These are phyloP conservation scores for Pseudopipra pipra DNA, from an alignment of 2,113 vertebrate genomes.

Conservation along the genomic window DNA sequence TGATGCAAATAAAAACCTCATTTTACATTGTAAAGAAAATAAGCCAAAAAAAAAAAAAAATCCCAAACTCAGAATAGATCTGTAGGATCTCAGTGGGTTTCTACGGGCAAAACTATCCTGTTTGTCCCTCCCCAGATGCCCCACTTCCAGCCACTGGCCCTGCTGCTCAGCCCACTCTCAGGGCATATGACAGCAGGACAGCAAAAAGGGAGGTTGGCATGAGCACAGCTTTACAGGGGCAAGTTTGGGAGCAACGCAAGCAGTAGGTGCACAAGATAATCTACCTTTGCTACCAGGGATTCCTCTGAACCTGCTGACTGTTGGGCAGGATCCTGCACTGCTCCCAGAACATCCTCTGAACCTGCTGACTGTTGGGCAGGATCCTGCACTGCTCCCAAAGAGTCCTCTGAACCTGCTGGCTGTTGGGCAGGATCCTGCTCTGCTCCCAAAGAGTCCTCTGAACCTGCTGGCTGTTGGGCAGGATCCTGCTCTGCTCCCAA, in stretches of 20 bases:
- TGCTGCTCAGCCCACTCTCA: background rate
- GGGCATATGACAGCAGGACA: background rate
- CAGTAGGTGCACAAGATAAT: rapidly evolving
- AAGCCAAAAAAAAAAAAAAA: background rate
- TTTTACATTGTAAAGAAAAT: background rate
- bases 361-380: background rate
- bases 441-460: background rate
- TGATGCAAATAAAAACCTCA: background rate
- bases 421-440: background rate
- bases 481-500: background rate
- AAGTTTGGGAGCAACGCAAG: background rate
- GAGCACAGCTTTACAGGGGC: rapidly evolving
- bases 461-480: background rate
- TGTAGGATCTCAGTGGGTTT: background rate
- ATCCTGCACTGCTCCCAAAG: background rate
- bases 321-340: background rate
- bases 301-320: background rate
- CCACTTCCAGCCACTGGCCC: background rate
- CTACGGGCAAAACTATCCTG: background rate
- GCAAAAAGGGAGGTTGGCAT: background rate
- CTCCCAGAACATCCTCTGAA: background rate
- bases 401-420: background rate
- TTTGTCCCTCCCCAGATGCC: background rate
- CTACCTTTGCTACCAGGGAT: background rate
- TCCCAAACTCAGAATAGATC: background rate